A percentile compares a stretch with the other conserved stretches of the same genome.
Evolutionary conservation across 2,113 vertebrate species (phyloP).

Genomic region (Ariopsis seemanni): DNA sequence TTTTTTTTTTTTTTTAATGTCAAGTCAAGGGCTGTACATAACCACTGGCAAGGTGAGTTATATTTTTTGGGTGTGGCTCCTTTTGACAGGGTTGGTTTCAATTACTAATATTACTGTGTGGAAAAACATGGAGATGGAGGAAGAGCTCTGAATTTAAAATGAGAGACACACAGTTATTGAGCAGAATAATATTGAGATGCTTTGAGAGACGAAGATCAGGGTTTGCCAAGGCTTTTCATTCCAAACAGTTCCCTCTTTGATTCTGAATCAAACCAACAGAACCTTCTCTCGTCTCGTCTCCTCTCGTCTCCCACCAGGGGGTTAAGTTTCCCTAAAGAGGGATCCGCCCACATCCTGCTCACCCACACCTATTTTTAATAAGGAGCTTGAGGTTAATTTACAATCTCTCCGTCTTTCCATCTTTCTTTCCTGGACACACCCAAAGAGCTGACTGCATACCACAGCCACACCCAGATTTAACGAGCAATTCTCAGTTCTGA

Average conservation of each 20-base stretch:
- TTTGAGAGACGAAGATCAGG: slow-evolving; percentile 33
- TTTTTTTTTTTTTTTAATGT: background rate
- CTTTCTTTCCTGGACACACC: background rate
- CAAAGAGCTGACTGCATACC: slow-evolving; percentile 19
- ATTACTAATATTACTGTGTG: slow-evolving; percentile 3
- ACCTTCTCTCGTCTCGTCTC: too few species aligned
- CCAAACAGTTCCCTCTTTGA: slow-evolving; percentile 52
- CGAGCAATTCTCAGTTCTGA: slow-evolving; percentile 30
- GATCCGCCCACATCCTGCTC: slow-evolving; percentile 5
- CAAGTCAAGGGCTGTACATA: background rate
- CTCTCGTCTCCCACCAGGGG: background rate
- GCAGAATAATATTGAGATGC: background rate
- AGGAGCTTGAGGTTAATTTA: slow-evolving; percentile 14
- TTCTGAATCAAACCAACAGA: slow-evolving; percentile 9
- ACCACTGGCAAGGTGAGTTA: slow-evolving; percentile 21
- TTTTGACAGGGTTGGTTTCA: slow-evolving; percentile 40
- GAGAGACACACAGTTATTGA: slow-evolving; percentile 10
- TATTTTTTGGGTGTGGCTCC: slow-evolving; percentile 38
- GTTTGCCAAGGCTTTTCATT: slow-evolving; percentile 53
- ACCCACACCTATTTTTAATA: slow-evolving; percentile 44
- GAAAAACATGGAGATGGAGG: background rate
- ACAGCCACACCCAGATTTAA: slow-evolving; percentile 38
- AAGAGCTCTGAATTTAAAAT: slow-evolving; percentile 4
- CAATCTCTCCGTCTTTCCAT: background rate
- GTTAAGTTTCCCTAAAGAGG: slow-evolving; percentile 28